These are phyloP conservation scores for Eriosoma lanigerum DNA, from an alignment of 1,140 invertebrate species.

Conservation along the genomic window DNA sequence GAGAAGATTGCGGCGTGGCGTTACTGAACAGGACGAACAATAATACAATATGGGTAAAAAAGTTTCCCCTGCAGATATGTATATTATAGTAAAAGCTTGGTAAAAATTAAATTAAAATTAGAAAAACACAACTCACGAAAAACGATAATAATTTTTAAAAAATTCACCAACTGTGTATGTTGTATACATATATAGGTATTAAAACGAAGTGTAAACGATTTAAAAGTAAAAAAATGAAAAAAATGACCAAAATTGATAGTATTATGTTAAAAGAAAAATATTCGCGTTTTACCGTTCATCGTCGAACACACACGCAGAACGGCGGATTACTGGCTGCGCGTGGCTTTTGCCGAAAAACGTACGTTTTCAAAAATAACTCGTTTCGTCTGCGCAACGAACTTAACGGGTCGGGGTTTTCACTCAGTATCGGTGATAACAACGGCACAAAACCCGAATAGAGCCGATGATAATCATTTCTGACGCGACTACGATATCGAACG, in stretches of 20 bases:
- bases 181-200: no score
- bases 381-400: neutral
- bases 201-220: neutral
- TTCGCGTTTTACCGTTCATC: neutral
- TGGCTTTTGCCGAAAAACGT: neutral
- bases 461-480: neutral
- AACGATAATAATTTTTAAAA: neutral
- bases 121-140: neutral
- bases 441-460: neutral
- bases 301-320: neutral
- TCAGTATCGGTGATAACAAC: neutral
- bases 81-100: neutral
- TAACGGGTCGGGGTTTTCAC: neutral
- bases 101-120: neutral
- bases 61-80: no score
- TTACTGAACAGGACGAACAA: no score
- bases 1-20: no score
- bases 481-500: neutral
- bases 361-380: conserved; percentile 17
- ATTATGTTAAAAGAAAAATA: neutral
- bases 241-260: no score
- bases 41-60: no score
- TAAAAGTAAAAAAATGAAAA: no score
- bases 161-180: neutral
- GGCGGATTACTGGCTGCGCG: neutral